Percentiles rank a stretch among this genome's conserved stretches.
These are phyloP conservation scores for Tachyglossus aculeatus DNA, from an alignment of 2,797 vertebrate genomes.

Conservation along the genomic window DNA sequence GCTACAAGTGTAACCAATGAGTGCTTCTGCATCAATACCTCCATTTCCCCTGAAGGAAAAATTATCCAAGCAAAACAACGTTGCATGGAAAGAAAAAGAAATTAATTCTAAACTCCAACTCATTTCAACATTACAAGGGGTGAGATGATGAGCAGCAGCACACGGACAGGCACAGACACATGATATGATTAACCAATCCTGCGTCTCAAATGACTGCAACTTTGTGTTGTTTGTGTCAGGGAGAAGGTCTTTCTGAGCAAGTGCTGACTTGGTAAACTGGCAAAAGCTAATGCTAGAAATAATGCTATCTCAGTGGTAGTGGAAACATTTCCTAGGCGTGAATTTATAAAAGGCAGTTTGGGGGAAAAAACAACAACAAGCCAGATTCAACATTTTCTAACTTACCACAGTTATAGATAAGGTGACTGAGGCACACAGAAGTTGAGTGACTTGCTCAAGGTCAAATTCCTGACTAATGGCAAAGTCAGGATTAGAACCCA, in stretches of 20 bases:
- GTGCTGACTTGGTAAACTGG: neutral
- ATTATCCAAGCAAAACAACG: conserved; percentile 35
- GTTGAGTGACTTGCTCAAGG: neutral
- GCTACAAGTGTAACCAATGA: conserved; percentile 36
- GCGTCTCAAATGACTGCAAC: conserved; percentile 3
- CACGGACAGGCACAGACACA: conserved; percentile 53
- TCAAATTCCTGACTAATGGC: neutral
- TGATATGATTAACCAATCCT: conserved; percentile 16
- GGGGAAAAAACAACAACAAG: neutral
- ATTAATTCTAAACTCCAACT: conserved; percentile 33
- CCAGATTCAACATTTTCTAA: neutral
- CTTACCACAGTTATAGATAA: neutral
- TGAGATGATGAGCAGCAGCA: conserved; percentile 37
- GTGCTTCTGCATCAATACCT: conserved; percentile 22
- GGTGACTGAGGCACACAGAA: neutral
- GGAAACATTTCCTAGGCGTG: neutral
- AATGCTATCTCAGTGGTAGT: neutral
- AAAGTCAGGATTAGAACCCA: neutral
- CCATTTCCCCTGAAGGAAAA: conserved; percentile 50
- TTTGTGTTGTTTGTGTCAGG: neutral
- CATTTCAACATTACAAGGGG: conserved; percentile 55
- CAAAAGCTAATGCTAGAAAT: neutral
- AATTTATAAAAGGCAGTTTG: conserved; percentile 12
- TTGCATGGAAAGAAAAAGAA: conserved; percentile 28
- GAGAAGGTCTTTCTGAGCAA: neutral